These are phyloP conservation scores for Eurystomus gularis DNA, from an alignment of 2,113 vertebrate species.

Conservation along the genomic window DNA sequence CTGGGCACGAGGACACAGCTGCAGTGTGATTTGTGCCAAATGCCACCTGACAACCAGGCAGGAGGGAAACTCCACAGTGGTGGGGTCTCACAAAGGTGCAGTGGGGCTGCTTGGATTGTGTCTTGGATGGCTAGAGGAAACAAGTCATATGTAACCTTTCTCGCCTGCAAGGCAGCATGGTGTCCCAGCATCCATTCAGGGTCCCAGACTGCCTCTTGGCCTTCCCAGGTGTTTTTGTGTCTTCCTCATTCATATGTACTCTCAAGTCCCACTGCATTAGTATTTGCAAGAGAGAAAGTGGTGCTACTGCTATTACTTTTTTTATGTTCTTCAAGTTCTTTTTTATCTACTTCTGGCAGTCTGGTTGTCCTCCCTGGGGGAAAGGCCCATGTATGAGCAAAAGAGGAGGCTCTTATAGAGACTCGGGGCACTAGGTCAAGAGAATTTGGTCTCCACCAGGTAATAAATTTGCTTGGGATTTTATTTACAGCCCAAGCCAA, in stretches of 20 bases:
- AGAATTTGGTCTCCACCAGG: neutral
- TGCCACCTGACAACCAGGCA: fast-evolving
- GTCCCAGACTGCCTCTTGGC: neutral
- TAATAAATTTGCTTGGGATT: neutral
- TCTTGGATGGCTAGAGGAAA: neutral
- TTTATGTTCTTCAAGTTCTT: neutral
- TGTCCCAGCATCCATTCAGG: fast-evolving
- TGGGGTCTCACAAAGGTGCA: neutral
- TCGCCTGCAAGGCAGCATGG: neutral
- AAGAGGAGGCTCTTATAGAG: neutral
- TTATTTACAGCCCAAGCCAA: neutral
- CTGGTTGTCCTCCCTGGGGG: neutral
- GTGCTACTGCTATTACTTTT: neutral
- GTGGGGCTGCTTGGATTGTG: fast-evolving
- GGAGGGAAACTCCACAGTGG: neutral
- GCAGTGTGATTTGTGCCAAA: neutral
- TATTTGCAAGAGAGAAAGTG: neutral
- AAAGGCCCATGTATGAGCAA: neutral
- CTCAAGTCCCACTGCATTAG: neutral
- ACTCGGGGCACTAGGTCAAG: neutral
- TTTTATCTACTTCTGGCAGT: neutral
- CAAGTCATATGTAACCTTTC: fast-evolving
- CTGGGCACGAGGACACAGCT: neutral
- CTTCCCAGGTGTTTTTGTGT: neutral
- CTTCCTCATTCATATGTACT: neutral